Evolutionary conservation across 2,797 vertebrate species (phyloP).

Genomic region (Nothura maculosa): DNA sequence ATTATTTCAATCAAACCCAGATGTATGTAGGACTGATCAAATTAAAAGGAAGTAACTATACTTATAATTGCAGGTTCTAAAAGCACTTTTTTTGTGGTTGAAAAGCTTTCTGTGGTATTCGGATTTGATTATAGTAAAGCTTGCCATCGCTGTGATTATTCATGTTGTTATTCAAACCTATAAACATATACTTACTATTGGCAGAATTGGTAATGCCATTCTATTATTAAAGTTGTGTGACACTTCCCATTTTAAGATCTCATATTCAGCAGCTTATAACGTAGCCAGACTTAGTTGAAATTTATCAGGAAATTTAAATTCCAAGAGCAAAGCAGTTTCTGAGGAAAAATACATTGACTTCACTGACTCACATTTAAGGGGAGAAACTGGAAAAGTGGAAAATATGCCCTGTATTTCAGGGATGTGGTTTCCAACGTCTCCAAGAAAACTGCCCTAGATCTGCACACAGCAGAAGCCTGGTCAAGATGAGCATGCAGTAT

Average conservation of each 20-base stretch:
- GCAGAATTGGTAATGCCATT: neutral
- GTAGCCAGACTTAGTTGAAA: slow-evolving; percentile 22
- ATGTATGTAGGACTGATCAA: slow-evolving; percentile 37
- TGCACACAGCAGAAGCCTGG: neutral
- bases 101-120: slow-evolving; percentile 1
- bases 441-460: neutral
- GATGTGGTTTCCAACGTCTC: neutral
- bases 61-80: slow-evolving; percentile 41
- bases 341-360: neutral
- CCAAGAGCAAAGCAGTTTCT: neutral
- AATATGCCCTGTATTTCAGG: neutral
- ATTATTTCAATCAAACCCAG: slow-evolving; percentile 49
- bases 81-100: neutral
- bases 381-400: neutral
- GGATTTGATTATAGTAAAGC: slow-evolving; percentile 37
- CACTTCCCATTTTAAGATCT: slow-evolving; percentile 53
- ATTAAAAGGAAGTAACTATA: slow-evolving; percentile 52
- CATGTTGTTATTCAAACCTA: slow-evolving; percentile 33
- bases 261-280: slow-evolving; percentile 28
- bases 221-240: slow-evolving; percentile 31
- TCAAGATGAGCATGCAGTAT: neutral
- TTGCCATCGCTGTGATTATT: slow-evolving; percentile 39
- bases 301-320: slow-evolving; percentile 23
- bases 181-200: slow-evolving; percentile 30
- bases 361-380: neutral